These are phyloP conservation scores for Orgyia antiqua DNA, from an alignment of 2,888 invertebrate genomes.

Conservation along the genomic window DNA sequence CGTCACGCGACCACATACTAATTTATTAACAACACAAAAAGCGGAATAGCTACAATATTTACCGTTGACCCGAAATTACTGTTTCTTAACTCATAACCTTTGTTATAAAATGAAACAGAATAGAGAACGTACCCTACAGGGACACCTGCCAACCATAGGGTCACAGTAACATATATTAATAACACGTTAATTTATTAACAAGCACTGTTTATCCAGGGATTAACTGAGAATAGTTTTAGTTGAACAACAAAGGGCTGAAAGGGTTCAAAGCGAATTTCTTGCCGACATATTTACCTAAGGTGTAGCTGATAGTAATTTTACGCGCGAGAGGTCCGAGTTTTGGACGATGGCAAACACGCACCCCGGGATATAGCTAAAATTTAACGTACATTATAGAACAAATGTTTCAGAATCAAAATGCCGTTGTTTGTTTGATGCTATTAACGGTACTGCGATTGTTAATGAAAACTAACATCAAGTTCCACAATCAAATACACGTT, in stretches of 20 bases:
- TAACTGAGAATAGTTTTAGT: constrained; percentile 78
- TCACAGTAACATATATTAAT: constrained; percentile 76
- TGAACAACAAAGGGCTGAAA: constrained; percentile 74
- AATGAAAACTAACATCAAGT: constrained; percentile 36
- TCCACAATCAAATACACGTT: constrained; percentile 33
- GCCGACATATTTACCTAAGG: constrained; percentile 77
- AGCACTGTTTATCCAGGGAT: constrained; percentile 76
- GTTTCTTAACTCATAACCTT: constrained; percentile 65
- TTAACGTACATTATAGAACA: constrained; percentile 42
- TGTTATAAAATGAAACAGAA: constrained; percentile 59
- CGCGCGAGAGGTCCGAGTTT: constrained; percentile 71
- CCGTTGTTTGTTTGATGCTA: constrained; percentile 53
- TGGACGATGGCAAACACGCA: constrained; percentile 47
- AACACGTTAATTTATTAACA: constrained; percentile 77
- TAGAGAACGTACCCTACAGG: constrained; percentile 51
- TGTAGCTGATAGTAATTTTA: constrained; percentile 77
- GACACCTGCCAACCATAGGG: constrained; percentile 70
- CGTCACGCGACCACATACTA: constrained; percentile 45
- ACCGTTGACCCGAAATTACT: constrained; percentile 62
- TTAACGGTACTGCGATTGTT: constrained; percentile 39
- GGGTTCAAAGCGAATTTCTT: constrained; percentile 78
- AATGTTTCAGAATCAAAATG: constrained; percentile 49
- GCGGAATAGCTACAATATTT: constrained; percentile 64
- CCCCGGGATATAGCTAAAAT: constrained; percentile 53
- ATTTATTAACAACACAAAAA: constrained; percentile 67